phyloP scores from a whole-genome alignment of 2,888 invertebrate genomes.

The Hirudinaria manillensis region DNA sequence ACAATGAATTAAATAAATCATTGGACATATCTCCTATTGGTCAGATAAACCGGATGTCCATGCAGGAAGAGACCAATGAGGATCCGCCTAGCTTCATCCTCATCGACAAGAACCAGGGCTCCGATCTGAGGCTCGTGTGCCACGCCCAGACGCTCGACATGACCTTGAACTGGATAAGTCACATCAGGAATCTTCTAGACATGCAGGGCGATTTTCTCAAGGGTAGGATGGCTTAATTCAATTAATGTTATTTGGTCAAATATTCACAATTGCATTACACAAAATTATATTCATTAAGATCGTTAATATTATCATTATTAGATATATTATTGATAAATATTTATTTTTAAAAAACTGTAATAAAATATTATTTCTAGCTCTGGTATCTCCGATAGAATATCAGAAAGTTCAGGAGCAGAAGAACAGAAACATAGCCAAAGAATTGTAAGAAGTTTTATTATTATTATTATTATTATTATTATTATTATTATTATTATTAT shows the following conservation, averaged over 20 bases:
- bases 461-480: constrained; percentile 11
- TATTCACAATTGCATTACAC: background rate
- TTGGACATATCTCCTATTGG: too few relatives aligned
- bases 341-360: background rate
- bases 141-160: constrained; percentile 69
- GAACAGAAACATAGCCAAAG: constrained; percentile 44
- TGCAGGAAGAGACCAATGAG: constrained; percentile 62
- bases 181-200: constrained; percentile 78
- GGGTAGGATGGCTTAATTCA: background rate
- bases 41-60: constrained; percentile 90
- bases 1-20: too few relatives aligned
- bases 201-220: constrained; percentile 78
- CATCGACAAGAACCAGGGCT: constrained; percentile 64
- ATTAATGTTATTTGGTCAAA: background rate
- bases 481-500: background rate
- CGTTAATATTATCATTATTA: background rate
- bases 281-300: background rate
- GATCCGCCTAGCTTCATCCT: constrained; percentile 69
- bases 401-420: constrained; percentile 61
- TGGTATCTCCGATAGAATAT: constrained; percentile 88
- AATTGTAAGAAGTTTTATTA: constrained; percentile 44
- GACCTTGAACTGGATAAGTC: constrained; percentile 75
- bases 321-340: background rate
- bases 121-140: constrained; percentile 71
- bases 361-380: constrained; percentile 58